Conservation (phyloP, 2,113 vertebrate genomes). For the Calidris pugnax region DNA sequence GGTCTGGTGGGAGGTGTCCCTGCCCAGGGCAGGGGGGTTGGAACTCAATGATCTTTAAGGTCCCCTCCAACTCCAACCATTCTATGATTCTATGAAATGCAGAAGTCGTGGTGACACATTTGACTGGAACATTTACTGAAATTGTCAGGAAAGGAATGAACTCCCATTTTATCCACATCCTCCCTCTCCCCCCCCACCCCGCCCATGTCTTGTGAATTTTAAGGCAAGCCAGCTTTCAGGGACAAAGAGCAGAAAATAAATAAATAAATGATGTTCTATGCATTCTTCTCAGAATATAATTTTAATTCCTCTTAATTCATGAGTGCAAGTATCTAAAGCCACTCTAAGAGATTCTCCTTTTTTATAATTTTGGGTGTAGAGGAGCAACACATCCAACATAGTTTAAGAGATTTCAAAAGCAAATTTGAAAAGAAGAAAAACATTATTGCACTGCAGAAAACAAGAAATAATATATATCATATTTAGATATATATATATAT, state of each 20-base stretch:
- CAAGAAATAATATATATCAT: neutral
- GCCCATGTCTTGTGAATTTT: neutral
- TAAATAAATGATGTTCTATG: neutral
- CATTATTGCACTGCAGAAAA: neutral
- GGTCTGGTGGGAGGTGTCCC: too few relatives aligned
- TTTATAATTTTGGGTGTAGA: neutral
- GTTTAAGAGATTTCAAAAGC: neutral
- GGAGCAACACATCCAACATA: neutral
- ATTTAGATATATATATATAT: neutral
- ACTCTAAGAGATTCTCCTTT: neutral
- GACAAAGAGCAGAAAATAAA: neutral
- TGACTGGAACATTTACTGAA: neutral
- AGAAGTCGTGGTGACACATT: neutral
- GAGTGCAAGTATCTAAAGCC: neutral
- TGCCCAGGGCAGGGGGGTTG: too few relatives aligned
- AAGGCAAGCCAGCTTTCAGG: neutral
- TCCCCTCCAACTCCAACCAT: too few relatives aligned
- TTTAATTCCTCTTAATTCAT: neutral
- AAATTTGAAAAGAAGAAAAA: neutral
- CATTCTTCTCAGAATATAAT: neutral
- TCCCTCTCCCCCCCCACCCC: rapidly evolving
- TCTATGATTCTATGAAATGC: neutral
- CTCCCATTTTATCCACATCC: neutral
- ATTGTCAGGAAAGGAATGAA: neutral
- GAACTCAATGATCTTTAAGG: too few relatives aligned